Base-by-base conservation (phyloP, 2,113 vertebrate genomes). In the Sterrhoptilus dennistouni region DNA sequence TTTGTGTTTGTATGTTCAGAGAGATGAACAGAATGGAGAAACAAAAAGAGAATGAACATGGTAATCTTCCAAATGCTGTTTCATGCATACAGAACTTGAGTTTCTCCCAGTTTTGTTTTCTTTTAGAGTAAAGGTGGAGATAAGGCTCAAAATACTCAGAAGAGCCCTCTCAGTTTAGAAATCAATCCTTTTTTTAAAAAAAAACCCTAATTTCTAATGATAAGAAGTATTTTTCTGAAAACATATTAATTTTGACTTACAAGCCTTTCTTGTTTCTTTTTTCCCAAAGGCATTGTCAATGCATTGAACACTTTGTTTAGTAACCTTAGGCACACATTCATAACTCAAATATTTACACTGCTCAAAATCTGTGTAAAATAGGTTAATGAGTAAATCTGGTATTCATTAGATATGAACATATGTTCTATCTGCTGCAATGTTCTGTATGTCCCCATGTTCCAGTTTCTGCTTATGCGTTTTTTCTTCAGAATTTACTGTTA, bases 161-260 rank as follows among this genome's bases (percentile, higher is more conserved):
- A 90, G 75, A 77, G 3, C 18, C 29, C 54, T 49, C 12, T 53
- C 42, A 78, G 60, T 27, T 80, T 66, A 95, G 23, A 89, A 71
- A 40, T 2, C 14, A 7, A 8, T 28, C 3, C 2, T 14, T n/a
- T 65, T 11, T 12, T 11, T 7, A 16, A 15, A 38, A 38, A 5
- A 38, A 38, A 38, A 38, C 10, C 11, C 3, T 68, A 11, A 38
- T 65, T 93, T 71, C 21, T 86, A 52, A 66, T 17, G 5, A 76
- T 82, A 94, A 82, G 40, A 59, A 76, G 5, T 29, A 35, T 77
- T 93, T 40, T 82, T 27, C 33, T 80, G 54, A 96, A 96, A 96
- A 93, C 24, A 5, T 68, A 20, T 83, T 93, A 76, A 91, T 92
- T 97, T 96, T 95, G 76, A 75, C 60, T 95, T 69, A 45, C 33